Percentiles rank a stretch among this genome's conserved stretches.
phyloP scores from a whole-genome alignment of 2,888 invertebrate genomes.

The Acheta domesticus region DNA sequence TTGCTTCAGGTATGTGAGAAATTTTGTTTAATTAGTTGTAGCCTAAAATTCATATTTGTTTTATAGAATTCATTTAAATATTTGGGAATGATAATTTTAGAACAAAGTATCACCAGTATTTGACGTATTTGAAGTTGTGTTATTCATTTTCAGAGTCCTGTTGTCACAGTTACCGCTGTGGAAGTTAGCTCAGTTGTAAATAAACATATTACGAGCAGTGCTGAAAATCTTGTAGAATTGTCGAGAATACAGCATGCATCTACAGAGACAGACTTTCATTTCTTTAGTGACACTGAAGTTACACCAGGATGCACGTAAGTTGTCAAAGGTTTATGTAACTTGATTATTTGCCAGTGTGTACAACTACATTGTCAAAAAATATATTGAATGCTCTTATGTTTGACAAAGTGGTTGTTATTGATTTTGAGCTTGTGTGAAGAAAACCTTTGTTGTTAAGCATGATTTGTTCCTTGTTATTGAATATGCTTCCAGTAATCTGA shows the following conservation, averaged over 20 bases:
- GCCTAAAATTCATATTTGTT: background rate
- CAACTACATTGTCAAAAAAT: background rate
- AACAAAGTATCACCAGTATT: no score
- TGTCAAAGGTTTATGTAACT: slow-evolving; percentile 36
- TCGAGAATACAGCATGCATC: slow-evolving; percentile 35
- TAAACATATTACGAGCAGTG: background rate
- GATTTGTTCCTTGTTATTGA: no score
- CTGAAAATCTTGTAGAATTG: slow-evolving; percentile 32
- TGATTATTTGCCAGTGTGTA: no score
- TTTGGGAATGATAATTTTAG: background rate
- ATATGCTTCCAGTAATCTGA: no score
- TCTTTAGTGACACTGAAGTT: slow-evolving; percentile 90
- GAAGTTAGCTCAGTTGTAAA: no score
- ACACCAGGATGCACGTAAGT: slow-evolving; percentile 63
- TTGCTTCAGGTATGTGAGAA: background rate
- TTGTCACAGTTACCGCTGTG: no score
- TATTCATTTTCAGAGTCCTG: no score
- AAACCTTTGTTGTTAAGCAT: background rate
- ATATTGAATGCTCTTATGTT: background rate
- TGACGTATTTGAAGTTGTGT: no score
- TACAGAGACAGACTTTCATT: slow-evolving; percentile 69
- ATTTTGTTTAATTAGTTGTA: background rate
- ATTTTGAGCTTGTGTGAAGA: slow-evolving; percentile 5
- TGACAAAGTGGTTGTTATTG: background rate
- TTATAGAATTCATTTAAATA: background rate